phyloP scores from a whole-genome alignment of 2,888 invertebrate species.

The Harpagoxenus sublaevis region DNA sequence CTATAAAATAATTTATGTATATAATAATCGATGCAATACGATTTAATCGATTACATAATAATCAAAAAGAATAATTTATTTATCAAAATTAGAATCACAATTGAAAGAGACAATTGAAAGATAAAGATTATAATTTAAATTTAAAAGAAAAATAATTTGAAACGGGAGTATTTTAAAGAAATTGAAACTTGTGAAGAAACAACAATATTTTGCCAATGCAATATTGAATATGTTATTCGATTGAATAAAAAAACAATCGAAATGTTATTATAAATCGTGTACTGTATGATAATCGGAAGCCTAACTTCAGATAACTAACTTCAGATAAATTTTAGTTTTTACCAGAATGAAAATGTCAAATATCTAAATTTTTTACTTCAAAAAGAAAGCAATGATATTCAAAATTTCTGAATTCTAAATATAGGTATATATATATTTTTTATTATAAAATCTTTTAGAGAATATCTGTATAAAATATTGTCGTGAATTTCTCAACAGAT shows the following conservation, averaged over 20 bases:
- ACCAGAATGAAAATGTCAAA: slow-evolving; percentile 27
- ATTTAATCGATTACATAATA: no score
- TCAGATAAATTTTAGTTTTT: slow-evolving; percentile 45
- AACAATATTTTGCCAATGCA: not conserved
- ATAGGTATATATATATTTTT: slow-evolving; percentile 1
- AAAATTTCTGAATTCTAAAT: not conserved
- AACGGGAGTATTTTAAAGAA: not conserved
- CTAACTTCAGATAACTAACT: slow-evolving; percentile 8
- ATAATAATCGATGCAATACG: not conserved
- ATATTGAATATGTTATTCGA: no score
- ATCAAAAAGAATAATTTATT: not conserved
- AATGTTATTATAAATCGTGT: not conserved
- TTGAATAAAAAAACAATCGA: slow-evolving; percentile 20
- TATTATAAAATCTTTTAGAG: not conserved
- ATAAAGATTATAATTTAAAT: not conserved
- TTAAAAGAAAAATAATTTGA: not conserved
- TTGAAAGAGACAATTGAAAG: not conserved
- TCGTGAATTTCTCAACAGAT: not conserved
- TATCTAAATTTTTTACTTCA: slow-evolving; percentile 60
- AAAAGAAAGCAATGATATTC: slow-evolving; percentile 1
- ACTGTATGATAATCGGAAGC: not conserved
- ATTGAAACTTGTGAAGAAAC: not conserved
- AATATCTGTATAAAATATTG: not conserved
- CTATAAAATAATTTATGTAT: no score
- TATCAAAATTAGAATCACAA: not conserved